Conservation (phyloP, 2,888 invertebrate species). For the Kryphioiulus occultus region DNA sequence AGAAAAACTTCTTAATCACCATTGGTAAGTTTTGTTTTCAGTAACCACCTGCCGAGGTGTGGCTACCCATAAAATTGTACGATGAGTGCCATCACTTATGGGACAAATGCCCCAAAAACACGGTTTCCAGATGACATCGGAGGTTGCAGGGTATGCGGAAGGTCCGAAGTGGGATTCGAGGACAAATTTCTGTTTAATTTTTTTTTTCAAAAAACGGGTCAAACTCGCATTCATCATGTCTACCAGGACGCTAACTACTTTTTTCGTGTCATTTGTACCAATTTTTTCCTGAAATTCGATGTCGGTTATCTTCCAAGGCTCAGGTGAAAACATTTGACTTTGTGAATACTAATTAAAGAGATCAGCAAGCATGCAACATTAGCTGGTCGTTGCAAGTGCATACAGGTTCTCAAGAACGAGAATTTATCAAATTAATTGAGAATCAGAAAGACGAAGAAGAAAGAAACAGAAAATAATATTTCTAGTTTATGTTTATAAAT, state of each 20-base stretch:
- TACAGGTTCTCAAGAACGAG: too few species aligned
- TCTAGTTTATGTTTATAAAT: too few species aligned
- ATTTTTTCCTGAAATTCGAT: background rate
- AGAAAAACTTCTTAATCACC: background rate
- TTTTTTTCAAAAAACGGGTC: background rate
- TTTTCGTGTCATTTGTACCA: background rate
- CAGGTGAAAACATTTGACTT: background rate
- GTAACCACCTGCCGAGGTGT: background rate
- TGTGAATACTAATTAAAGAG: background rate
- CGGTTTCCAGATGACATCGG: background rate
- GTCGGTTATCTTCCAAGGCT: background rate
- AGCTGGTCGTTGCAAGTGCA: too few species aligned
- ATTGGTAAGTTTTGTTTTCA: background rate
- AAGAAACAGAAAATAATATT: too few species aligned
- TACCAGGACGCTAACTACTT: background rate
- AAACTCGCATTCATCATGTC: background rate
- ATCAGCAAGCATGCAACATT: too few species aligned
- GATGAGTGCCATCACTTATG: background rate
- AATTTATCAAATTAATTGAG: too few species aligned
- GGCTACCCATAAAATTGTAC: background rate
- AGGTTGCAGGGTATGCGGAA: slow-evolving; percentile 11
- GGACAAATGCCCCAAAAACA: background rate
- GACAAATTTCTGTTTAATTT: slow-evolving; percentile 20
- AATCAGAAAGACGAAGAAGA: too few species aligned
- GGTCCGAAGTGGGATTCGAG: background rate